Evolutionary conservation across 2,888 invertebrate species (phyloP).

Genomic region (Dolichopus griseipennis): DNA sequence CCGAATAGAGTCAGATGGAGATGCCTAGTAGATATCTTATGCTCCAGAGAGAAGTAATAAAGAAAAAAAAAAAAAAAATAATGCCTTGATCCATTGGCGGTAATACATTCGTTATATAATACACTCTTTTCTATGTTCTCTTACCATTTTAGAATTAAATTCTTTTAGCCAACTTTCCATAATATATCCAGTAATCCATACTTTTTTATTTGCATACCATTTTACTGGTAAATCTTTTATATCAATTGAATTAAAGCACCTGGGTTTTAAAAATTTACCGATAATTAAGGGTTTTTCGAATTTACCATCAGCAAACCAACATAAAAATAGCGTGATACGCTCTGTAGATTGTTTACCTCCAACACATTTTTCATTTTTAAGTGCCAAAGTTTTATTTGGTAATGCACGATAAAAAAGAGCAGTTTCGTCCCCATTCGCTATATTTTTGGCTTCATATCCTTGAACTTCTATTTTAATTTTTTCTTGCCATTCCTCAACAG

Average conservation of each 20-base stretch:
- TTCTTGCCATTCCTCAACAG: constrained; percentile 14
- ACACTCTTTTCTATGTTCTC: constrained; percentile 17
- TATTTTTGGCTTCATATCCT: constrained; percentile 16
- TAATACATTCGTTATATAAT: constrained; percentile 9
- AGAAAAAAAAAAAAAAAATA: too few relatives aligned
- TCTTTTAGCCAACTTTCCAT: constrained; percentile 21
- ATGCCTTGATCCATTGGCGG: constrained; percentile 12
- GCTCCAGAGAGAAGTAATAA: too few relatives aligned
- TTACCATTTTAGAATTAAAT: constrained; percentile 18
- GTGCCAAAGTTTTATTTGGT: constrained; percentile 28
- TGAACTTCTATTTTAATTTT: constrained; percentile 2
- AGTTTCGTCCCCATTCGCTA: constrained; percentile 26
- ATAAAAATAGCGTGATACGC: constrained; percentile 25
- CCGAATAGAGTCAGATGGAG: too few relatives aligned
- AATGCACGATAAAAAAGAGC: constrained; percentile 28
- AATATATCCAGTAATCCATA: constrained; percentile 26
- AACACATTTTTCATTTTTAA: constrained; percentile 26
- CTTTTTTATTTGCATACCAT: constrained; percentile 24
- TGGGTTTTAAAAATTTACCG: constrained; percentile 23
- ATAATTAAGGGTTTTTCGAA: constrained; percentile 24
- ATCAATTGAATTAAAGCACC: constrained; percentile 18
- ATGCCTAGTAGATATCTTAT: too few relatives aligned
- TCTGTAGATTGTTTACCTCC: constrained; percentile 29
- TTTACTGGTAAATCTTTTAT: constrained; percentile 20
- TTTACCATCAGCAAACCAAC: constrained; percentile 25